phyloP scores from a whole-genome alignment of 2,113 vertebrate species.

The Hippoglossus stenolepis region DNA sequence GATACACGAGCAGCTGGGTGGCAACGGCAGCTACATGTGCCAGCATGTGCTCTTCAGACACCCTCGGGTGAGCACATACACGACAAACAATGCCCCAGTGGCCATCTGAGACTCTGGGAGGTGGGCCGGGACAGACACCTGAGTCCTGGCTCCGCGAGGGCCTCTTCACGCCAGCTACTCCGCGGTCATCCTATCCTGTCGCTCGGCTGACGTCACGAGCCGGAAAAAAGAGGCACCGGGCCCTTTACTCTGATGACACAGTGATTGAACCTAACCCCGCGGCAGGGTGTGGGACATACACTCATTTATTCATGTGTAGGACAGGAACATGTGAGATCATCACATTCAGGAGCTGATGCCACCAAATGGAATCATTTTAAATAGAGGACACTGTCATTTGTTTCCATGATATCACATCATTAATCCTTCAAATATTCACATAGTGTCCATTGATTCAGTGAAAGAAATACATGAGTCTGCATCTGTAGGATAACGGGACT shows the following conservation, averaged over 20 bases:
- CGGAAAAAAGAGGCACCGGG: not conserved
- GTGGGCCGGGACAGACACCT: slow-evolving; percentile 47
- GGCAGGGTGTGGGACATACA: slow-evolving; percentile 14
- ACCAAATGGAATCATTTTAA: not conserved
- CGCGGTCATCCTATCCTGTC: slow-evolving; percentile 11
- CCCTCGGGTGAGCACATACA: slow-evolving; percentile 41
- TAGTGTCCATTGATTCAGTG: not conserved
- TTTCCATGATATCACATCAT: not conserved
- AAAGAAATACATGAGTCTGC: too few species aligned
- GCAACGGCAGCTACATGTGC: slow-evolving; percentile 5
- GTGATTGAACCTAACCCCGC: slow-evolving; percentile 4
- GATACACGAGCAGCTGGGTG: slow-evolving; percentile 45
- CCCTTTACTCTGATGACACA: slow-evolving; percentile 12
- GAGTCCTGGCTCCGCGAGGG: slow-evolving; percentile 56
- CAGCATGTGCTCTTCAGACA: slow-evolving; percentile 30
- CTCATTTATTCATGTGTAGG: too few species aligned
- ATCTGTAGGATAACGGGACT: too few species aligned
- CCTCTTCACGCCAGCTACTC: slow-evolving; percentile 24
- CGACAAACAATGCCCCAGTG: slow-evolving; percentile 8
- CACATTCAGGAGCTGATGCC: not conserved
- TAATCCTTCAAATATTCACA: not conserved
- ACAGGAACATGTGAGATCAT: not conserved
- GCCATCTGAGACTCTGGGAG: slow-evolving; percentile 60
- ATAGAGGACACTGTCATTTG: not conserved
- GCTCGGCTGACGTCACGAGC: slow-evolving; percentile 3